Evolutionary conservation across 2,888 invertebrate species (phyloP).

Genomic region (Heliconius aoede): DNA sequence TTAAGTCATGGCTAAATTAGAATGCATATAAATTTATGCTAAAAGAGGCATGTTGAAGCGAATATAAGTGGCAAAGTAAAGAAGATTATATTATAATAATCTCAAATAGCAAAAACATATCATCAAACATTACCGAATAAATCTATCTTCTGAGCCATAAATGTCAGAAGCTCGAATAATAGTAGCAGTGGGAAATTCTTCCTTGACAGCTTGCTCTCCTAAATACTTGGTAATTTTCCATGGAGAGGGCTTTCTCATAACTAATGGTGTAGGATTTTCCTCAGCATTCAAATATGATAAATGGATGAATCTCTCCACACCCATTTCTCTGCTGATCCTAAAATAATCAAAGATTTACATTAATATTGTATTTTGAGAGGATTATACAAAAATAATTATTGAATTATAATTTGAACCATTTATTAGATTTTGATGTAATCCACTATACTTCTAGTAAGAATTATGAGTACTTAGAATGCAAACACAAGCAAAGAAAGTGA

Average conservation of each 20-base stretch:
- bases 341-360: constrained; percentile 39
- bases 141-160: constrained; percentile 95
- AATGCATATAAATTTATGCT: too few species aligned
- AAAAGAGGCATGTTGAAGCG: too few species aligned
- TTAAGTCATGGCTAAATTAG: neutral
- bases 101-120: too few species aligned
- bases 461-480: too few species aligned
- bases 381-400: too few species aligned
- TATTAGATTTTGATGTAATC: neutral
- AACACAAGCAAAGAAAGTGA: too few species aligned
- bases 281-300: constrained; percentile 93
- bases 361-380: too few species aligned
- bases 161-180: constrained; percentile 96
- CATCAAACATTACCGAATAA: constrained; percentile 84
- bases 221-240: constrained; percentile 90
- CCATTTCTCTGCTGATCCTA: constrained; percentile 86
- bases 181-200: constrained; percentile 97
- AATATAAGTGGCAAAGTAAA: too few species aligned
- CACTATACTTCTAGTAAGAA: neutral
- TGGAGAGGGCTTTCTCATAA: constrained; percentile 89
- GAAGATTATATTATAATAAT: too few species aligned
- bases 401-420: too few species aligned
- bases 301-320: constrained; percentile 96
- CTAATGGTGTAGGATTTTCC: constrained; percentile 86
- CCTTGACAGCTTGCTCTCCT: constrained; percentile 95